These are phyloP conservation scores for Stramonita haemastoma DNA, from an alignment of 2,888 invertebrate genomes.

Conservation along the genomic window DNA sequence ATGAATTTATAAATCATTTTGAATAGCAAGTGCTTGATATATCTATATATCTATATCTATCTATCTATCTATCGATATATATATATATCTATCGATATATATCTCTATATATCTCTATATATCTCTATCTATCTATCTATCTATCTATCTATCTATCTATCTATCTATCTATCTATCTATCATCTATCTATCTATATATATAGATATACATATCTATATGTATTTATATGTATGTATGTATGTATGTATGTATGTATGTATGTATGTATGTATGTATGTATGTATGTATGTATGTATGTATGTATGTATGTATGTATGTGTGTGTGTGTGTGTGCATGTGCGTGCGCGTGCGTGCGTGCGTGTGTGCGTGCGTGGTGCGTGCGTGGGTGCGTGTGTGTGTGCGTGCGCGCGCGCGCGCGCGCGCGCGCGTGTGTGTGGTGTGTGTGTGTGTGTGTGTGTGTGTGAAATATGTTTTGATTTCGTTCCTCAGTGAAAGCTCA, in stretches of 20 bases:
- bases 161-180: background rate
- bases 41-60: no score
- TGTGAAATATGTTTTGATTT: no score
- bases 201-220: background rate
- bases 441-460: no score
- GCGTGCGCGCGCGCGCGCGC: background rate
- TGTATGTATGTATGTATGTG: background rate
- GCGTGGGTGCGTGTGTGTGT: background rate
- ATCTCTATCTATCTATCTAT: background rate
- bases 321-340: background rate
- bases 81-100: background rate
- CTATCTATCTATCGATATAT: no score
- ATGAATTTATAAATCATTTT: no score
- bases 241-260: background rate
- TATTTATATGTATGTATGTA: background rate
- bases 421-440: background rate
- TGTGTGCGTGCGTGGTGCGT: no score
- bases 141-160: background rate
- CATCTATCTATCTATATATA: background rate
- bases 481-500: no score
- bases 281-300: background rate
- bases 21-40: background rate
- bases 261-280: background rate
- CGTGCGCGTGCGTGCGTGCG: no score
- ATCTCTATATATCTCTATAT: background rate